A percentile compares a stretch with the other conserved stretches of the same genome.
Evolutionary conservation across 2,113 vertebrate species (phyloP).

Genomic region (Ceuthmochares aereus): DNA sequence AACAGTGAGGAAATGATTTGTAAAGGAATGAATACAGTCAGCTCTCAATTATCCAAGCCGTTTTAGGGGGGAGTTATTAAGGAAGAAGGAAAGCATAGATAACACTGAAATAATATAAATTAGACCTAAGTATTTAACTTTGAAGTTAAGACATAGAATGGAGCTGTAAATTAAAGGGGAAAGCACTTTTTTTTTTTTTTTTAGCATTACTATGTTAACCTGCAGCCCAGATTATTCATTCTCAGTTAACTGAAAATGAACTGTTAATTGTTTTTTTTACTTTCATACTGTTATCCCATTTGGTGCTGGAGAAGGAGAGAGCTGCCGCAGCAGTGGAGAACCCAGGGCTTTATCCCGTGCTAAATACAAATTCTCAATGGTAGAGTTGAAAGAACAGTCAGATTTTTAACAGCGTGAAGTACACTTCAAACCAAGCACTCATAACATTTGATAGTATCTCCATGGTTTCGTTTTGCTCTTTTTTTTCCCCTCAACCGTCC

Average conservation of each 20-base stretch:
- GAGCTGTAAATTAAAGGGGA: not conserved
- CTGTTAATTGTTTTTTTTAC: not conserved
- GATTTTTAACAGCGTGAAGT: not conserved
- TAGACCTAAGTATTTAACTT: not conserved
- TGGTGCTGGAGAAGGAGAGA: not conserved
- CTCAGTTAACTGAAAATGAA: not conserved
- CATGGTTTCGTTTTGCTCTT: not conserved
- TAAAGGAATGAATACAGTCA: slow-evolving; percentile 28
- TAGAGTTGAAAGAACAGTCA: not conserved
- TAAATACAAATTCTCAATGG: not conserved
- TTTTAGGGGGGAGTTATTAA: slow-evolving; percentile 17
- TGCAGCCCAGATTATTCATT: not conserved
- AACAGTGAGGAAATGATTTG: slow-evolving; percentile 35
- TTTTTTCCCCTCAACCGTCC: not conserved
- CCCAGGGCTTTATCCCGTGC: not conserved
- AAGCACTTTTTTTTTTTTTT: not conserved
- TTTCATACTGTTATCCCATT: not conserved
- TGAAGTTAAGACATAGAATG: not conserved
- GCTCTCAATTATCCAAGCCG: not conserved
- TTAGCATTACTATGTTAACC: not conserved
- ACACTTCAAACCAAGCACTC: not conserved
- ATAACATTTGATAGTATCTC: not conserved
- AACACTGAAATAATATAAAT: not conserved
- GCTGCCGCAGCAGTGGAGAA: not conserved
- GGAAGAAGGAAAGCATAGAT: slow-evolving; percentile 13